A percentile compares a stretch with the other conserved stretches of the same genome.
phyloP scores from a whole-genome alignment of 2,888 invertebrate species.

The Ecliptopera silaceata region DNA sequence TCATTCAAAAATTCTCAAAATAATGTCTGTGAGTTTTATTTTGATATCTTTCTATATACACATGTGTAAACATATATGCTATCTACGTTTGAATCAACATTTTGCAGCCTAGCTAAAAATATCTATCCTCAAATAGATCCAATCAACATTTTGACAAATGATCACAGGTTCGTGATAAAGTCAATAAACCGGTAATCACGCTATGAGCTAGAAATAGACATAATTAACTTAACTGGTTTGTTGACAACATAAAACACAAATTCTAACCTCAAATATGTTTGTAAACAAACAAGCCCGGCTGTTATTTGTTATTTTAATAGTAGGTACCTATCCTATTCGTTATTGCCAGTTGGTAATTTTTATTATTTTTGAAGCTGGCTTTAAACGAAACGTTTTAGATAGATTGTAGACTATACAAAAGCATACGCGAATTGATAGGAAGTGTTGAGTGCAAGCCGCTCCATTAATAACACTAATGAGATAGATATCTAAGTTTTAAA shows the following conservation, averaged over 20 bases:
- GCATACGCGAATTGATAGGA: no score
- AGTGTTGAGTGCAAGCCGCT: no score
- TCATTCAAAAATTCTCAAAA: no score
- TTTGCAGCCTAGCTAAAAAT: constrained; percentile 1
- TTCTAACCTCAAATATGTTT: constrained; percentile 4
- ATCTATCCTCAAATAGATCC: not conserved
- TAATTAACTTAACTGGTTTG: constrained; percentile 8
- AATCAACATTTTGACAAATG: constrained; percentile 16
- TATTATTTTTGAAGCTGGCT: no score
- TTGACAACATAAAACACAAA: not conserved
- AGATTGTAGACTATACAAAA: no score
- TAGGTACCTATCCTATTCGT: no score
- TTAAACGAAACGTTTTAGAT: no score
- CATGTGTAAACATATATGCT: not conserved
- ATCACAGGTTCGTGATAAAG: constrained; percentile 3
- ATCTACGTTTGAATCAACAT: not conserved
- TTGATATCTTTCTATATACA: no score
- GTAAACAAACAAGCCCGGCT: not conserved
- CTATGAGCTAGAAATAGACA: constrained; percentile 18
- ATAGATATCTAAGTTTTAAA: no score
- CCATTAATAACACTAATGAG: no score
- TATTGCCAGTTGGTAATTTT: no score
- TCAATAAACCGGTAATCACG: constrained; percentile 1
- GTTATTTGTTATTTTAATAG: no score
- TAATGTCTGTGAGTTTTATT: constrained; percentile 15